Evolutionary conservation across 2,888 invertebrate species (phyloP).

Genomic region (Dasysyrphus albostriatus): DNA sequence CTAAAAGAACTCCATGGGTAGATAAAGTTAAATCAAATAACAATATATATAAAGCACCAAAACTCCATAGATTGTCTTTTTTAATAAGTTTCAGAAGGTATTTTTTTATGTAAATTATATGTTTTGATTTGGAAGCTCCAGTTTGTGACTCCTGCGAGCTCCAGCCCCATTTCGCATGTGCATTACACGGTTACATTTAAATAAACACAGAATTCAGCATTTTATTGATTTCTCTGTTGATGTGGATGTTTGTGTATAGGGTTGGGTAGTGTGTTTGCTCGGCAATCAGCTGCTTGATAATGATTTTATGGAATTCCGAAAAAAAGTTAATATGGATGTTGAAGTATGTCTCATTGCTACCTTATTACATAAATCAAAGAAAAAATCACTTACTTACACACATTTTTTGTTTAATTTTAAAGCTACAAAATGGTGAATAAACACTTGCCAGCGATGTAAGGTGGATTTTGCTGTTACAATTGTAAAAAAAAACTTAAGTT

Average conservation of each 20-base stretch:
- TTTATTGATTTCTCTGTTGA: constrained; percentile 69
- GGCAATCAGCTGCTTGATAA: constrained; percentile 62
- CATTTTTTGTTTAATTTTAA: background rate
- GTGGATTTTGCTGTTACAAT: too few species aligned
- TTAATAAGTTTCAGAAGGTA: background rate
- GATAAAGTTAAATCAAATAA: constrained; percentile 29
- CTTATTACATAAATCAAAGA: constrained; percentile 10
- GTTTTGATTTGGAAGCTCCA: constrained; percentile 25
- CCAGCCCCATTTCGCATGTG: constrained; percentile 43
- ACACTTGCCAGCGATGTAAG: too few species aligned
- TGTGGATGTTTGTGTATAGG: constrained; percentile 8
- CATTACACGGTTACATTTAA: constrained; percentile 34
- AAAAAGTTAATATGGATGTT: constrained; percentile 8
- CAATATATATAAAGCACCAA: constrained; percentile 12
- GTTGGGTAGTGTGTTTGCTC: constrained; percentile 1
- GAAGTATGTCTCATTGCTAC: background rate
- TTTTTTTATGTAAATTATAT: background rate
- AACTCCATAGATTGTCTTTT: constrained; percentile 3
- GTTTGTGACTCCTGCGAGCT: background rate
- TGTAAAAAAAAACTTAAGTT: too few species aligned
- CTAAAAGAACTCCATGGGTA: constrained; percentile 49
- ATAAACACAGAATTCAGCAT: constrained; percentile 50
- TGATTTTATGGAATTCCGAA: constrained; percentile 14
- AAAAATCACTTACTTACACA: background rate
- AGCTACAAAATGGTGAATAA: background rate